These are phyloP conservation scores for Calameuta idolon DNA, from an alignment of 2,888 invertebrate species.

Conservation along the genomic window DNA sequence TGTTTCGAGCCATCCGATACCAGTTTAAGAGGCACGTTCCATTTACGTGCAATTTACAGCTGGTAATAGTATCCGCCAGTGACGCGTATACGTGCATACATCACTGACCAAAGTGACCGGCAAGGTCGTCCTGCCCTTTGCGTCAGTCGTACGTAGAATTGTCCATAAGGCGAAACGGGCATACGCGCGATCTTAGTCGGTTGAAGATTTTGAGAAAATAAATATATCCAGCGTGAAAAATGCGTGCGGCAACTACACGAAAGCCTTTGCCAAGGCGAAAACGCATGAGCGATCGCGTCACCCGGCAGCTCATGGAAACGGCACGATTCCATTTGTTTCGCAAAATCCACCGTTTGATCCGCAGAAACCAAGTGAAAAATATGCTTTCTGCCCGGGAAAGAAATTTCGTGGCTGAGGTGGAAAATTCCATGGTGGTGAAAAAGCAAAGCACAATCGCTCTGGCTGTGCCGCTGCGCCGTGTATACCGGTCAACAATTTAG, in stretches of 20 bases:
- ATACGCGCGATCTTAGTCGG: too few relatives aligned
- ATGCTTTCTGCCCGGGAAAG: constrained; percentile 6
- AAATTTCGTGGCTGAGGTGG: constrained; percentile 1
- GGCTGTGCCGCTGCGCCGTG: neutral
- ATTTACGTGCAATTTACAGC: constrained; percentile 45
- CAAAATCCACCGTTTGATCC: constrained; percentile 23
- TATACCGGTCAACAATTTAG: constrained; percentile 21
- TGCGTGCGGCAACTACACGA: too few relatives aligned
- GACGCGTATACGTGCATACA: neutral
- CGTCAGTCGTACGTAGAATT: too few relatives aligned
- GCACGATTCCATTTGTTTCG: constrained; percentile 44
- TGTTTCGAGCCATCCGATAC: constrained; percentile 40
- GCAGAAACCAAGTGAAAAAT: constrained; percentile 16
- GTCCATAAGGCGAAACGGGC: too few relatives aligned
- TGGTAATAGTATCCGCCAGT: constrained; percentile 1
- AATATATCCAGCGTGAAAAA: too few relatives aligned
- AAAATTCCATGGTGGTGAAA: too few relatives aligned
- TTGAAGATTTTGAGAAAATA: too few relatives aligned
- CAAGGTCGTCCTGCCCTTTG: too few relatives aligned
- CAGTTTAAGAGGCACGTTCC: constrained; percentile 44
- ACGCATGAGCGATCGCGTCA: too few relatives aligned
- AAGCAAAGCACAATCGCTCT: neutral
- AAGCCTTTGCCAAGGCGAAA: too few relatives aligned
- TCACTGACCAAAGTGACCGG: neutral
- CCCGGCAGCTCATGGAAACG: constrained; percentile 35